Conservation (phyloP, 1,140 invertebrate species). For the Drosophila dunni region DNA sequence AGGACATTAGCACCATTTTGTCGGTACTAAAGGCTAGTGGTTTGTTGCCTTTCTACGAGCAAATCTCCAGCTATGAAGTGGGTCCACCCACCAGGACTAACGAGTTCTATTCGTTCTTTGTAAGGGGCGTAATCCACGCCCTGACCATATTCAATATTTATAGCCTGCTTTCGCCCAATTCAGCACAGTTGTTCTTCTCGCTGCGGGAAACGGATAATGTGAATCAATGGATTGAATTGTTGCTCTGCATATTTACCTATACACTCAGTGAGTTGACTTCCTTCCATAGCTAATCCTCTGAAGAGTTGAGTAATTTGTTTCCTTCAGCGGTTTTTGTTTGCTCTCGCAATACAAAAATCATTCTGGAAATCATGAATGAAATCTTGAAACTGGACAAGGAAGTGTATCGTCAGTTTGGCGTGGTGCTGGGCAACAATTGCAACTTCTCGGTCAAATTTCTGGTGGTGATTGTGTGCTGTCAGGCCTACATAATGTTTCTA, state of each 20-base stretch:
- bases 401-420: conserved; percentile 57
- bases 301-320: not conserved
- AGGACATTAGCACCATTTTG: conserved; percentile 65
- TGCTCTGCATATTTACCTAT: conserved; percentile 75
- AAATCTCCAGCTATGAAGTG: conserved; percentile 71
- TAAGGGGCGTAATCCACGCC: conserved; percentile 68
- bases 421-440: conserved; percentile 59
- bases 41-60: conserved; percentile 72
- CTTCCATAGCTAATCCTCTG: not conserved
- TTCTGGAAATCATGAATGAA: conserved; percentile 76
- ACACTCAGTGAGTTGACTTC: conserved; percentile 46
- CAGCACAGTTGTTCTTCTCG: conserved; percentile 68
- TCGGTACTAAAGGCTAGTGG: conserved; percentile 74
- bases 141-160: conserved; percentile 79
- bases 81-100: conserved; percentile 68
- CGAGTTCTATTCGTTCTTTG: conserved; percentile 75
- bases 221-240: conserved; percentile 79
- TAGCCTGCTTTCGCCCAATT: conserved; percentile 65
- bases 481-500: conserved; percentile 71
- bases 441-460: conserved; percentile 73
- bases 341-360: conserved; percentile 65
- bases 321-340: conserved; percentile 66
- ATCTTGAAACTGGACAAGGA: conserved; percentile 76
- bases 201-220: conserved; percentile 79
- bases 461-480: conserved; percentile 62